Percentiles rank a stretch among this genome's conserved stretches.
Evolutionary conservation across 2,888 invertebrate species (phyloP).

Genomic region (Heliconius ethilla): DNA sequence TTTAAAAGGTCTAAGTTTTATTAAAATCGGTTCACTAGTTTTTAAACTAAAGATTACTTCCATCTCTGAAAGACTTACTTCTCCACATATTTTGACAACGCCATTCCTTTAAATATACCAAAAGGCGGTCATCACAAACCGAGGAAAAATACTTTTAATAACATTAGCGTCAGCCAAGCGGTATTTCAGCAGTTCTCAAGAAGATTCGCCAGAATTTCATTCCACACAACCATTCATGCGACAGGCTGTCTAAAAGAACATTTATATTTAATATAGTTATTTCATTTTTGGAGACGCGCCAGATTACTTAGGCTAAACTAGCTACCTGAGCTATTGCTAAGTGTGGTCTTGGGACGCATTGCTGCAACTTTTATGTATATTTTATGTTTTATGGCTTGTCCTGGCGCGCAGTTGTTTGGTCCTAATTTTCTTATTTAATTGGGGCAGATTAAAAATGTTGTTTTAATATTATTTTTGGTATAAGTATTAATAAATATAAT

Average conservation of each 20-base stretch:
- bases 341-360: slow-evolving; percentile 35
- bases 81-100: too few relatives aligned
- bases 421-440: not conserved
- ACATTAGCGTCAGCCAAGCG: slow-evolving; percentile 19
- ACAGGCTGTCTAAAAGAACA: slow-evolving; percentile 49
- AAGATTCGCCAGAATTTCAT: slow-evolving; percentile 36
- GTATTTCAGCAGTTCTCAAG: slow-evolving; percentile 27
- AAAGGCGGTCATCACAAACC: slow-evolving; percentile 4
- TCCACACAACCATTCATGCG: slow-evolving; percentile 33
- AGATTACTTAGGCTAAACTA: slow-evolving; percentile 64
- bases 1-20: too few relatives aligned
- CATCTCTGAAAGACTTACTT: too few relatives aligned
- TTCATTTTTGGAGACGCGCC: slow-evolving; percentile 63
- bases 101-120: not conserved
- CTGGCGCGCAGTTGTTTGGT: not conserved
- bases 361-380: slow-evolving; percentile 29
- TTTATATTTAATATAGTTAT: slow-evolving; percentile 68
- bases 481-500: not conserved
- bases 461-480: not conserved
- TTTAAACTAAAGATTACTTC: too few relatives aligned
- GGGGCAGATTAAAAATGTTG: not conserved
- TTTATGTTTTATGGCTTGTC: slow-evolving; percentile 1
- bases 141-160: slow-evolving; percentile 25
- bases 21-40: too few relatives aligned
- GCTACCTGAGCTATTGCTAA: slow-evolving; percentile 56